Evolutionary conservation across 2,888 invertebrate species (phyloP).

Genomic region (Biston stratarius): DNA sequence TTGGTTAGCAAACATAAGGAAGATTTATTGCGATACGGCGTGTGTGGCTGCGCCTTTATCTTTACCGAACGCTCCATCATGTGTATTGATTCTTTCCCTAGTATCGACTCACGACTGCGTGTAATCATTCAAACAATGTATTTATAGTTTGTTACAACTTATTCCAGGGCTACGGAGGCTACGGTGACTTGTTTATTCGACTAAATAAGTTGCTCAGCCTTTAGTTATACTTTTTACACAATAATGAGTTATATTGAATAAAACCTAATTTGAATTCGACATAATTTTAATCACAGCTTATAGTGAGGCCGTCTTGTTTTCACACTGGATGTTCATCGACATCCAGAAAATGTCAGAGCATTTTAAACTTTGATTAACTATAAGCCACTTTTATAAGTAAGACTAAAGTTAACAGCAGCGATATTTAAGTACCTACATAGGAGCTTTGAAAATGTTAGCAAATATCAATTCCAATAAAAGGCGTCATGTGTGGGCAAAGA

Average conservation of each 20-base stretch:
- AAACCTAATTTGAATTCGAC: no score
- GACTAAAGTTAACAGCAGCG: no score
- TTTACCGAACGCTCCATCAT: constrained; percentile 56
- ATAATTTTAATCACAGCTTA: no score
- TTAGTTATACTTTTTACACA: no score
- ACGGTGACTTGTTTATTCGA: not conserved
- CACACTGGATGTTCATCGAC: no score
- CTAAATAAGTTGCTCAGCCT: no score
- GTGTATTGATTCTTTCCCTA: constrained; percentile 53
- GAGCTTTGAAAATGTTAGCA: not conserved
- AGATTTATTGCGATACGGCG: constrained; percentile 76
- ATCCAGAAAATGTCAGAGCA: no score
- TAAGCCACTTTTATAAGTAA: no score
- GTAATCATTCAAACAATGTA: constrained; percentile 27
- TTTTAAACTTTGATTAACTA: no score
- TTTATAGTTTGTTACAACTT: constrained; percentile 22
- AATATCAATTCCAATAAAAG: not conserved
- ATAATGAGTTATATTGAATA: no score
- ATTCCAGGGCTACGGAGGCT: not conserved
- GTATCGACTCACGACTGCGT: constrained; percentile 30
- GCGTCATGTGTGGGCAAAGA: constrained; percentile 14
- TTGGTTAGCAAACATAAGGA: constrained; percentile 77
- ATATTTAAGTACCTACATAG: no score
- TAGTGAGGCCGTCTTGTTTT: no score
- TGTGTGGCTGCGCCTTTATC: constrained; percentile 68